Evolutionary conservation across 2,797 vertebrate genomes (phyloP).

Genomic region (Halcyon badia): DNA sequence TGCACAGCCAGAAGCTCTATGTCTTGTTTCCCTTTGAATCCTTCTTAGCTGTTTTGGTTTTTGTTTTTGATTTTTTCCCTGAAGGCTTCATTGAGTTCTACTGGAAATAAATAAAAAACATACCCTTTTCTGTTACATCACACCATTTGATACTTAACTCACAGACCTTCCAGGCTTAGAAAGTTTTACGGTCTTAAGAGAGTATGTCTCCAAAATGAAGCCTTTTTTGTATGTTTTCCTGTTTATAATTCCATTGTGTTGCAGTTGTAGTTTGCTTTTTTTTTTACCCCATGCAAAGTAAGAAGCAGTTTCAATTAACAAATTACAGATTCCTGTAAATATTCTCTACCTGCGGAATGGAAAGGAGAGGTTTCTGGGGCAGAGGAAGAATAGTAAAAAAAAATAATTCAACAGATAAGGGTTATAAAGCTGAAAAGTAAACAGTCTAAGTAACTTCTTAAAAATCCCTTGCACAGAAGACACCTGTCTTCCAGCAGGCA

Average conservation of each 20-base stretch:
- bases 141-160: conserved; percentile 14
- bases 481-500: not conserved
- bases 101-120: conserved; percentile 26
- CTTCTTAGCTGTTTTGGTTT: not conserved
- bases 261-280: not conserved
- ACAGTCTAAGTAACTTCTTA: not conserved
- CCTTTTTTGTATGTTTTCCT: conserved; percentile 11
- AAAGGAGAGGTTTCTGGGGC: not conserved
- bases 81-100: conserved; percentile 23
- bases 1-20: not conserved
- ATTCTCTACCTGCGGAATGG: not conserved
- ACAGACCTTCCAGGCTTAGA: not conserved
- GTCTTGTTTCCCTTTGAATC: not conserved
- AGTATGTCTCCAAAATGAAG: not conserved
- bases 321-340: conserved; percentile 30
- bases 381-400: not conserved
- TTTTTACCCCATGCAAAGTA: not conserved
- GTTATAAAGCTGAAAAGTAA: conserved; percentile 9
- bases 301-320: conserved; percentile 36
- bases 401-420: not conserved
- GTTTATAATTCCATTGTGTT: conserved; percentile 17
- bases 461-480: not conserved
- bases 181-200: not conserved
- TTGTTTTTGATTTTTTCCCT: not conserved
- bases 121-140: conserved; percentile 17